Conservation (phyloP, 2,797 vertebrate genomes). For the Tarsius wallacei region DNA sequence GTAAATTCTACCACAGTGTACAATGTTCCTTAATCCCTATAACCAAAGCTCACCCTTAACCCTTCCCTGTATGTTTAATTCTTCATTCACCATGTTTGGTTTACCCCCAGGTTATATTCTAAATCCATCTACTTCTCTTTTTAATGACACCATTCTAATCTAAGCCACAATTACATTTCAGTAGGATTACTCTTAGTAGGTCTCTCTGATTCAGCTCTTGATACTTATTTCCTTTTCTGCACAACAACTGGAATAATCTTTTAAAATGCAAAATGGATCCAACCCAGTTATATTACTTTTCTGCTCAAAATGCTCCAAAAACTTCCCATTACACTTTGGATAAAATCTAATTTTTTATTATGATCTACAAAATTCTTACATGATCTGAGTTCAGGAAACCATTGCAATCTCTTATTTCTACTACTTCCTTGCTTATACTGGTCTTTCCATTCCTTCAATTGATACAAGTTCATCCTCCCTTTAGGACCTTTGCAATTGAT, state of each 20-base stretch:
- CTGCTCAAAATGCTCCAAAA: not conserved
- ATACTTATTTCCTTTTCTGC: not conserved
- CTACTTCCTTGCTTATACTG: not conserved
- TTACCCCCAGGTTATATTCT: not conserved
- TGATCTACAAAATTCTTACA: not conserved
- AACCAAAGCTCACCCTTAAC: not conserved
- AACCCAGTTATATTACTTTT: not conserved
- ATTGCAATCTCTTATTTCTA: not conserved
- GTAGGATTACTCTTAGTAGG: not conserved
- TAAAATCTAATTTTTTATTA: not conserved
- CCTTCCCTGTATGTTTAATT: not conserved
- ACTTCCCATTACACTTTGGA: not conserved
- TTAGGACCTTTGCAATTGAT: not conserved
- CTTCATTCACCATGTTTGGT: not conserved
- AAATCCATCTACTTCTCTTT: not conserved
- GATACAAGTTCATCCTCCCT: not conserved
- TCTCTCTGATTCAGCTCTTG: not conserved
- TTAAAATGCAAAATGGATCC: not conserved
- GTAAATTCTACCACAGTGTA: slow-evolving; percentile 13
- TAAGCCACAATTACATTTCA: not conserved
- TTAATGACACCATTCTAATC: not conserved
- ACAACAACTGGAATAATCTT: not conserved
- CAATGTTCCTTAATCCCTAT: not conserved
- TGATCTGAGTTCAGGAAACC: not conserved
- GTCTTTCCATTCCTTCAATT: not conserved